Evolutionary conservation across 1,140 invertebrate genomes (phyloP).

Genomic region (Tribolium castaneum): DNA sequence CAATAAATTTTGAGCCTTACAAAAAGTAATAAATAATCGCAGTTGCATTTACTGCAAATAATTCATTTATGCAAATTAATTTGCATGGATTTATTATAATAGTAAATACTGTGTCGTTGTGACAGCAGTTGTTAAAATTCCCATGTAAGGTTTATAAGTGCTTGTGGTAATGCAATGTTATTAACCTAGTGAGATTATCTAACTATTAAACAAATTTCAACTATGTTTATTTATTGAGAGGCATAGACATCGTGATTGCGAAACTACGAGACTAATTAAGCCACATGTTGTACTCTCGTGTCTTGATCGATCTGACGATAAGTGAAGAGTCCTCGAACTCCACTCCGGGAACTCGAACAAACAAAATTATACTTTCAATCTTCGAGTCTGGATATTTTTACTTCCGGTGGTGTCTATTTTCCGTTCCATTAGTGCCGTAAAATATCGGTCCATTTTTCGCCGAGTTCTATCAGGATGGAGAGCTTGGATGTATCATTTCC

Average conservation of each 20-base stretch:
- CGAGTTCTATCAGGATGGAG: conserved; percentile 10
- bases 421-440: conserved; percentile 39
- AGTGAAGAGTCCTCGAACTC: neutral
- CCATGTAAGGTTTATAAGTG: neutral
- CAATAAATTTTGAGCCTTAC: too few relatives aligned
- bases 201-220: neutral
- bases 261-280: neutral
- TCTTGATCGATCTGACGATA: neutral
- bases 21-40: too few relatives aligned
- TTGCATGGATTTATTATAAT: too few relatives aligned
- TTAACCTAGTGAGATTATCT: neutral
- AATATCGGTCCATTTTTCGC: conserved; percentile 35
- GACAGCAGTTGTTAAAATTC: neutral
- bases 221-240: neutral
- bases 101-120: neutral
- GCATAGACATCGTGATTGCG: neutral
- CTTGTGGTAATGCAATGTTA: too few relatives aligned
- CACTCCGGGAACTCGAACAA: neutral
- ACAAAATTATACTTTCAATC: conserved; percentile 36
- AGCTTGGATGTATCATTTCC: conserved; percentile 29
- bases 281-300: neutral
- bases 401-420: conserved; percentile 35
- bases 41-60: too few relatives aligned
- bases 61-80: too few relatives aligned
- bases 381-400: conserved; percentile 28